A percentile compares a stretch with the other conserved stretches of the same genome.
These are phyloP conservation scores for Pachliopta kotzebuea DNA, from an alignment of 2,888 invertebrate species.

Conservation along the genomic window DNA sequence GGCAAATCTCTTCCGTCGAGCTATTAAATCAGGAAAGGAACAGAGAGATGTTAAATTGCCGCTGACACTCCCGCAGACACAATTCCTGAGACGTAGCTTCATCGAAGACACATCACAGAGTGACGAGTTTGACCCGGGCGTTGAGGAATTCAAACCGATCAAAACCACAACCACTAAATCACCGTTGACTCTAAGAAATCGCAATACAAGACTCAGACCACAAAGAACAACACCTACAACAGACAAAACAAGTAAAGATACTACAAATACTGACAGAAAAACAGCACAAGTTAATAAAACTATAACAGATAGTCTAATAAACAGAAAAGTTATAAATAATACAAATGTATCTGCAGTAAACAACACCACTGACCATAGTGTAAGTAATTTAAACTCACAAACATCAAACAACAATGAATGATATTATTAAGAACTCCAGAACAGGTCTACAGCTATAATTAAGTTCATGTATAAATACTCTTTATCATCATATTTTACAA, in stretches of 20 bases:
- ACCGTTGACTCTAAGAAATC: constrained; percentile 38
- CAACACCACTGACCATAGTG: constrained; percentile 20
- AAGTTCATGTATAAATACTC: no score
- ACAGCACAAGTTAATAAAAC: constrained; percentile 37
- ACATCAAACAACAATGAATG: background rate
- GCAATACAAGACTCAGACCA: constrained; percentile 49
- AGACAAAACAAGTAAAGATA: constrained; percentile 30
- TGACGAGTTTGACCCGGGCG: constrained; percentile 55
- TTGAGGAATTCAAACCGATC: constrained; percentile 37
- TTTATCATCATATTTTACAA: no score
- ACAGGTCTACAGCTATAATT: no score
- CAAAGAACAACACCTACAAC: constrained; percentile 43
- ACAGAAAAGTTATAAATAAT: constrained; percentile 37
- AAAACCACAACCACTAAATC: constrained; percentile 38
- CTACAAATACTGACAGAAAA: constrained; percentile 28
- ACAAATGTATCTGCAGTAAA: constrained; percentile 26
- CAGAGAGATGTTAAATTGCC: constrained; percentile 53
- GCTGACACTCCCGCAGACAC: constrained; percentile 47
- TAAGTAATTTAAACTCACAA: constrained; percentile 12
- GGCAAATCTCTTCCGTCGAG: constrained; percentile 81
- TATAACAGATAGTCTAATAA: constrained; percentile 37
- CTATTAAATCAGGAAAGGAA: constrained; percentile 66
- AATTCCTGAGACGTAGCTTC: constrained; percentile 63
- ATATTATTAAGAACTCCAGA: no score
- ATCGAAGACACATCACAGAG: constrained; percentile 45